Percentiles rank a stretch among this genome's conserved stretches.
Evolutionary conservation across 2,797 vertebrate species (phyloP).

Genomic region (Cryptoblepharus egeriae): DNA sequence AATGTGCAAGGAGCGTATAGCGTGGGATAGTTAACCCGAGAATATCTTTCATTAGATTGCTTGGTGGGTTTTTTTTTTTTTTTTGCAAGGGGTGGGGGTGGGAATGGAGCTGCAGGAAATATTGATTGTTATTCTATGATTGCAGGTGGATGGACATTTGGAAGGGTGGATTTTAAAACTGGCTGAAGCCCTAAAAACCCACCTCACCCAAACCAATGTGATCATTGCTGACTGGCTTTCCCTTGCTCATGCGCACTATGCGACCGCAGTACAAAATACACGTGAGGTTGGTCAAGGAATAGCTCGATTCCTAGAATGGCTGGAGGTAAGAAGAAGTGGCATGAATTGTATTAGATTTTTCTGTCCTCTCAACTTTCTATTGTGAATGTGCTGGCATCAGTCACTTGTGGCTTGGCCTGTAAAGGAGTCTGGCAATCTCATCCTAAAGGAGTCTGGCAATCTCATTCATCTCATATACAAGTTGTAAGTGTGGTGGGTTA

Average conservation of each 20-base stretch:
- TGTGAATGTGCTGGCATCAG: background rate
- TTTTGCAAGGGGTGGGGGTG: no score
- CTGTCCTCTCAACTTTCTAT: background rate
- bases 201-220: slow-evolving; percentile 81
- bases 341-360: no score
- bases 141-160: slow-evolving; percentile 86
- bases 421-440: background rate
- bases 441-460: no score
- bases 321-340: slow-evolving; percentile 83
- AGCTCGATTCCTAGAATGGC: slow-evolving; percentile 83
- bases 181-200: slow-evolving; percentile 81
- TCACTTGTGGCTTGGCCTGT: background rate
- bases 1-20: background rate
- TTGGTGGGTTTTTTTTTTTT: background rate
- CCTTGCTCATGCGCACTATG: slow-evolving; percentile 87
- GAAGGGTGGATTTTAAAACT: slow-evolving; percentile 88
- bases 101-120: background rate
- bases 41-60: background rate
- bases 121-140: background rate
- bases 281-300: slow-evolving; percentile 88
- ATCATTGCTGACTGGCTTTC: slow-evolving; percentile 88
- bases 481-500: no score
- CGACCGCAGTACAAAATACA: slow-evolving; percentile 85
- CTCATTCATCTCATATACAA: no score
- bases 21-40: background rate